Evolutionary conservation across 2,797 vertebrate genomes (phyloP).

Genomic region (Pipistrellus pygmaeus): DNA sequence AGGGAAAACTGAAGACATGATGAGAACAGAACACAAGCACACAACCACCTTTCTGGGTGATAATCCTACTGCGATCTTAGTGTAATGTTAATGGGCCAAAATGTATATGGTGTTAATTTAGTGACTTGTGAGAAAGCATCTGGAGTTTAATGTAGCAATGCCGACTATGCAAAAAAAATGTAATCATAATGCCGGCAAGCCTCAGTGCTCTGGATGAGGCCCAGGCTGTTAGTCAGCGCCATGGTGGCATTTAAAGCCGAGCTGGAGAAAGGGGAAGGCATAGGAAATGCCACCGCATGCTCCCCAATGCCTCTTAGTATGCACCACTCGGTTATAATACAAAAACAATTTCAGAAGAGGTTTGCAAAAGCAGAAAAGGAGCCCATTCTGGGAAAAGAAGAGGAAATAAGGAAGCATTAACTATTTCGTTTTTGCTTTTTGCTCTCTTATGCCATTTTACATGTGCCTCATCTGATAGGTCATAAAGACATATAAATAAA

Average conservation of each 20-base stretch:
- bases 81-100: constrained; percentile 35
- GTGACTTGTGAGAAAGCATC: constrained; percentile 64
- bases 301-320: background rate
- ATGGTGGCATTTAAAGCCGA: background rate
- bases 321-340: background rate
- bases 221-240: background rate
- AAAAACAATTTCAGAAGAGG: background rate
- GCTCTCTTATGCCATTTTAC: background rate
- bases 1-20: background rate
- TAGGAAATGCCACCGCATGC: background rate
- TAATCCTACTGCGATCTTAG: constrained; percentile 12
- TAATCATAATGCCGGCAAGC: background rate
- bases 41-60: constrained; percentile 19
- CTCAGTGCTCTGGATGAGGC: constrained; percentile 47
- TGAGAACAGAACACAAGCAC: background rate
- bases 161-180: constrained; percentile 37
- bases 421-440: background rate
- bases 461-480: background rate
- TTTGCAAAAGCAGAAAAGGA: background rate
- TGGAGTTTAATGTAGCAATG: constrained; percentile 69
- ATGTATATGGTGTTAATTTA: constrained; percentile 54
- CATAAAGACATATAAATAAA: background rate
- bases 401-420: background rate
- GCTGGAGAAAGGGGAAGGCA: background rate
- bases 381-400: background rate